These are phyloP conservation scores for Apodemia zela DNA, from an alignment of 2,888 invertebrate species.

Conservation along the genomic window DNA sequence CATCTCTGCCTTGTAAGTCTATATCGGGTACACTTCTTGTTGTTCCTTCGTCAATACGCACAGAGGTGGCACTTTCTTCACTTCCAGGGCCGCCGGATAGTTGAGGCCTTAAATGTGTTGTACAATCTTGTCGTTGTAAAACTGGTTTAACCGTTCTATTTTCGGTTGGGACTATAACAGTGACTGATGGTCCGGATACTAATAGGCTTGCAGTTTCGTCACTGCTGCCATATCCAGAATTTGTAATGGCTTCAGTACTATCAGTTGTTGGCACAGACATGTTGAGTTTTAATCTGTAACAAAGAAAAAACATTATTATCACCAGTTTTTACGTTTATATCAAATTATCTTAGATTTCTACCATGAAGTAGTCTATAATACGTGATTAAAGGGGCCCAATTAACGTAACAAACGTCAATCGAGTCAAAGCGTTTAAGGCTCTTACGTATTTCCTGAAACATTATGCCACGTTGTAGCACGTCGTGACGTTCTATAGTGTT, in stretches of 20 bases:
- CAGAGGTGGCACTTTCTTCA: constrained; percentile 84
- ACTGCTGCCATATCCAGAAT: constrained; percentile 86
- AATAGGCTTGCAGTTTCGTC: constrained; percentile 92
- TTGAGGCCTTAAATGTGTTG: constrained; percentile 86
- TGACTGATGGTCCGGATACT: constrained; percentile 82
- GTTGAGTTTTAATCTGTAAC: constrained; percentile 52
- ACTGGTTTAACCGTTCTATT: constrained; percentile 86
- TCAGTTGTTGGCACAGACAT: constrained; percentile 76
- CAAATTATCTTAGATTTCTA: too few relatives aligned
- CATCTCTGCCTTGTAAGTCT: constrained; percentile 87
- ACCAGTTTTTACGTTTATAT: too few relatives aligned
- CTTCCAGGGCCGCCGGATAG: constrained; percentile 88
- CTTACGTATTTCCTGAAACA: too few relatives aligned
- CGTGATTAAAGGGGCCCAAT: too few relatives aligned
- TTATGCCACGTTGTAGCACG: too few relatives aligned
- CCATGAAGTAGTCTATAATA: too few relatives aligned
- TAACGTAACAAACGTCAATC: too few relatives aligned
- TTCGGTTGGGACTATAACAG: constrained; percentile 70
- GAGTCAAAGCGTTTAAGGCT: too few relatives aligned
- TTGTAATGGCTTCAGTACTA: constrained; percentile 78
- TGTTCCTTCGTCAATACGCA: constrained; percentile 83
- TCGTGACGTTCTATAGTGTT: too few relatives aligned
- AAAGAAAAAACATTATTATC: constrained; percentile 34
- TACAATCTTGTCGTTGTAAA: constrained; percentile 92
- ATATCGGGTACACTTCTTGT: constrained; percentile 90